phyloP scores from a whole-genome alignment of 2,113 vertebrate species.

The Naja naja region DNA sequence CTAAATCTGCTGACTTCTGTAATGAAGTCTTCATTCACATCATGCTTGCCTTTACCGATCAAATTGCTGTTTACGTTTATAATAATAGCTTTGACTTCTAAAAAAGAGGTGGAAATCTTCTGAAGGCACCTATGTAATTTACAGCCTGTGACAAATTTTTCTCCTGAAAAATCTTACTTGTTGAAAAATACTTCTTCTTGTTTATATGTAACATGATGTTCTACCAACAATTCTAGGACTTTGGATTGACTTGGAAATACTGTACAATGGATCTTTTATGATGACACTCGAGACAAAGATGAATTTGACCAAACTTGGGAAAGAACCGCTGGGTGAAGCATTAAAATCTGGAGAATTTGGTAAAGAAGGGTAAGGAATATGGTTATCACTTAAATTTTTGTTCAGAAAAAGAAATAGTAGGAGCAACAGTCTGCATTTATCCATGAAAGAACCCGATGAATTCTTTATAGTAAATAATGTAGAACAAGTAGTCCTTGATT shows the following conservation, averaged over 20 bases:
- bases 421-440: neutral
- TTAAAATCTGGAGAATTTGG: constrained; percentile 84
- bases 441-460: neutral
- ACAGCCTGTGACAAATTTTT: neutral
- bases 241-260: constrained; percentile 95
- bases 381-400: neutral
- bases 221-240: constrained; percentile 75
- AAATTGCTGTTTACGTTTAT: neutral
- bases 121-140: neutral
- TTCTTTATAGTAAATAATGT: neutral
- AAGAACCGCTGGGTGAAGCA: constrained; percentile 86
- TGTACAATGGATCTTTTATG: constrained; percentile 93
- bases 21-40: neutral
- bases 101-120: neutral
- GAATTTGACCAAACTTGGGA: constrained; percentile 95
- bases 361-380: constrained; percentile 88
- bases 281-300: constrained; percentile 98
- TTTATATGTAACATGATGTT: constrained; percentile 14
- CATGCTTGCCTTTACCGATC: neutral
- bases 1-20: neutral
- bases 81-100: neutral
- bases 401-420: fast-evolving
- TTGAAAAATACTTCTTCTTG: neutral
- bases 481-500: neutral
- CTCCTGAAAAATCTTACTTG: too few species aligned